Evolutionary conservation across 2,113 vertebrate genomes (phyloP).

Genomic region (Rhea americana): DNA sequence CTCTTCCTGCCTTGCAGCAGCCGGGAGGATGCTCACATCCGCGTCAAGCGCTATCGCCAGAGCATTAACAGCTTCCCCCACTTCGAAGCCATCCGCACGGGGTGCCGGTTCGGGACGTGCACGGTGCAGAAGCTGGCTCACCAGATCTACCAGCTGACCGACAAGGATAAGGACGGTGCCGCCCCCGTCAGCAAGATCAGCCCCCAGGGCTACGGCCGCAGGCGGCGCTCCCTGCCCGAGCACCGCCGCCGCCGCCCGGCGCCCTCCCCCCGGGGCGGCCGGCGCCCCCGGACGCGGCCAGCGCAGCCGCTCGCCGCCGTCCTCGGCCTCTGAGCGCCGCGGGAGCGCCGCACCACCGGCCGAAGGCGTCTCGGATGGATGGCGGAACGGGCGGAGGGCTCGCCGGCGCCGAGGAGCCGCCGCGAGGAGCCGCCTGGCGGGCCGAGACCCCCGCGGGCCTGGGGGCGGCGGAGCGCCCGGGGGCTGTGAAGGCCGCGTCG

Average conservation of each 20-base stretch:
- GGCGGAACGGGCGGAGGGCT: not conserved
- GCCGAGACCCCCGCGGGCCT: not conserved
- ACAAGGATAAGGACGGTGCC: constrained; percentile 78
- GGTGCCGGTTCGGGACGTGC: constrained; percentile 91
- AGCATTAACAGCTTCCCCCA: constrained; percentile 73
- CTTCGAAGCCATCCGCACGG: constrained; percentile 70
- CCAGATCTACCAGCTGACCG: constrained; percentile 85
- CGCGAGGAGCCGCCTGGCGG: not conserved
- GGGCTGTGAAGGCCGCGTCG: not conserved
- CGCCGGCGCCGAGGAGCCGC: not conserved
- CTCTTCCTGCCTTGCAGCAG: constrained; percentile 42
- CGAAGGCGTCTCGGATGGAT: not conserved
- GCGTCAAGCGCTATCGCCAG: constrained; percentile 88
- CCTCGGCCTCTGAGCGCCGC: not conserved
- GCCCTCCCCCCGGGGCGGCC: not conserved
- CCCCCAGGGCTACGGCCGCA: constrained; percentile 88
- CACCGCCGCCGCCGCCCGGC: not conserved
- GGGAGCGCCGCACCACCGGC: not conserved
- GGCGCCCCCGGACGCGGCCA: not conserved
- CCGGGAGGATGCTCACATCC: constrained; percentile 73
- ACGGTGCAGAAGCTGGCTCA: constrained; percentile 88
- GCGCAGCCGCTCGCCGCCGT: not conserved
- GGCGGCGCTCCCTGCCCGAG: constrained; percentile 80
- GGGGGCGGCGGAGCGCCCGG: not conserved
- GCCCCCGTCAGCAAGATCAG: constrained; percentile 87